Base-by-base conservation (phyloP, 2,113 vertebrate species). In the Notarius quadriscutis region DNA sequence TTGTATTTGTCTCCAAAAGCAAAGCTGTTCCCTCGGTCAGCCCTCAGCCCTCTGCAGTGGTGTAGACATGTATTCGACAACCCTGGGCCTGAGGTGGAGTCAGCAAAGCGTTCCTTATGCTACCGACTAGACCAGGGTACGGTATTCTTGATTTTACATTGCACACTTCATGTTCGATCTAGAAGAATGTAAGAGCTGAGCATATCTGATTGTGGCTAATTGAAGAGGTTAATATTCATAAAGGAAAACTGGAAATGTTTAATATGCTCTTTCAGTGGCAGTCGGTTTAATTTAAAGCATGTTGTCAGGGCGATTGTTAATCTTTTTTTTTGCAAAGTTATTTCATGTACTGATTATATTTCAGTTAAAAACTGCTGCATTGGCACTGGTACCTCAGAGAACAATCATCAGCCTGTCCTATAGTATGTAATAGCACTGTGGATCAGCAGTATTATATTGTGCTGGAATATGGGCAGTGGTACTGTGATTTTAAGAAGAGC, bases 71-170 rank as follows among this genome's bases (percentile, higher is more conserved):
- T 98, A 91, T 94, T 99, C 92, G 98, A 99, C 94, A 96, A 98
- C 90, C 97, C 96, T 1, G 96, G 95, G 91, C 97, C 97, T 4
- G 98, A 99, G 91, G 95, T 96, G 94, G 96, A 98, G 92, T 96
- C 97, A 87, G 98, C 98, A 34, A 98, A 96, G 92, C 97, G 97
- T 88, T 97, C 97, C 18, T 92, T 99, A 12, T 97, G 97, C 92
- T 97, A 97, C 92, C 96, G 97, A 92, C 92, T 99, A 94, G 98
- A 99, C 90, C 98, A 99, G 97, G 98, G 98, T 99, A 97, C 92
- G 1, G 86, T 69, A 88, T 48, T 69, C 72, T 79, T 57, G 17
- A 20, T 80, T 67, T 77, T 27, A 27, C 14, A 77, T 63, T 0
- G 50, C 71, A 67, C 5, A 27, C n/a, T 7, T 20, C 30, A 34